phyloP scores from a whole-genome alignment of 2,888 invertebrate genomes.

The Boloria euphrosyne region DNA sequence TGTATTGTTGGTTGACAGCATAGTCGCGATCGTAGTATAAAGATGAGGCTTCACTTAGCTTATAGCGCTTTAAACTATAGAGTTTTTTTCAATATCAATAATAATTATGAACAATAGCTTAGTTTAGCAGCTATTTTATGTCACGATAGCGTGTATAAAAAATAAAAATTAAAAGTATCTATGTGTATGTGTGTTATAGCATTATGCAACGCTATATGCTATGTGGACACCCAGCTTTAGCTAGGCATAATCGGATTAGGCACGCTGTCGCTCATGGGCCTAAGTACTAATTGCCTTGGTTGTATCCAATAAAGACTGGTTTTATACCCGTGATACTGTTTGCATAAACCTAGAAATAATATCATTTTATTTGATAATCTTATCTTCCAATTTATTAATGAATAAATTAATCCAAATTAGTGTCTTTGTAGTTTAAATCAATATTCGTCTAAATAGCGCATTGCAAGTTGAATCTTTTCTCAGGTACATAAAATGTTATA shows the following conservation, averaged over 20 bases:
- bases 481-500: not conserved
- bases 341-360: conserved; percentile 61
- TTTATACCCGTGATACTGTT: conserved; percentile 51
- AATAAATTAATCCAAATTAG: conserved; percentile 4
- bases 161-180: not conserved
- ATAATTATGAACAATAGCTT: no score
- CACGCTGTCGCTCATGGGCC: conserved; percentile 73
- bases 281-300: conserved; percentile 73
- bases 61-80: not conserved
- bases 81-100: not conserved
- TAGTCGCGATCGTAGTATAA: conserved; percentile 66
- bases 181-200: not conserved
- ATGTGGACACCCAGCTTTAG: conserved; percentile 20
- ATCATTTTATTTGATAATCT: conserved; percentile 47
- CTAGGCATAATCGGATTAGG: conserved; percentile 68
- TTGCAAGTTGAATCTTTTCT: not conserved
- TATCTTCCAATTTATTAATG: not conserved
- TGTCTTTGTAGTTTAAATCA: not conserved
- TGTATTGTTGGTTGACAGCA: conserved; percentile 60
- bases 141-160: not conserved
- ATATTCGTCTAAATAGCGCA: not conserved
- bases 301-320: conserved; percentile 67
- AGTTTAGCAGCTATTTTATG: no score
- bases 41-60: conserved; percentile 7
- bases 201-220: conserved; percentile 1